Base-by-base conservation (phyloP, 2,113 vertebrate genomes). In the Callospermophilus lateralis region DNA sequence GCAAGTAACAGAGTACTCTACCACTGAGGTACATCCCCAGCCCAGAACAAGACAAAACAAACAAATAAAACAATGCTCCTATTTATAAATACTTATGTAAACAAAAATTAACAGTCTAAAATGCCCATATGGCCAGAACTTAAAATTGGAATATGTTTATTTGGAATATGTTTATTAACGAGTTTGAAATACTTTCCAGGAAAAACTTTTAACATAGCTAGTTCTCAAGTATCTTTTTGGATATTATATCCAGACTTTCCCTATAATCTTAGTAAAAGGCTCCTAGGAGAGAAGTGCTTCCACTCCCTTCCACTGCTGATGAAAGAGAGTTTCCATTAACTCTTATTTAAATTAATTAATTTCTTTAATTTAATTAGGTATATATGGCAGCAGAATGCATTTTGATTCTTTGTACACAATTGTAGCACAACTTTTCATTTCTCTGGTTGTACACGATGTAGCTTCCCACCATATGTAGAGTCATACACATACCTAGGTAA, bases 131-230 rank as follows among this genome's bases (percentile, higher is more conserved):
- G 3, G 0, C 48, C 63, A n/a, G 28, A 81, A 58, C 15, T 77
- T 93, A 93, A 67, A 81, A 85, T 12, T 32, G 1, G 9, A 67
- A 4, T 22, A 51, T n/a, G n/a, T n/a, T n/a, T n/a, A n/a, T n/a
- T n/a, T n/a, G n/a, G n/a, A n/a, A n/a, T n/a, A n/a, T 26, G 3
- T 17, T 0, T 67, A 63, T 65, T 79, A 73, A 83, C 8, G 13
- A 39, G 58, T 83, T 34, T 91, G 5, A 94, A 87, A 74, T 74
- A 86, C 58, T 91, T 93, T 94, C 39, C 6, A 63, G 6, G 79
- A 73, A 53, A 73, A 70, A 34, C 32, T 58, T 91, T 61, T 89
- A 78, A 68, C 28, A 68, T 73, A 32, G 2, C 61, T 67, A 86
- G 20, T 63, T 5, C 81, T 4, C 68, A 12, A 70, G 4, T 85